Conservation (phyloP, 2,113 vertebrate genomes). For the Protobothrops flavoviridis region DNA sequence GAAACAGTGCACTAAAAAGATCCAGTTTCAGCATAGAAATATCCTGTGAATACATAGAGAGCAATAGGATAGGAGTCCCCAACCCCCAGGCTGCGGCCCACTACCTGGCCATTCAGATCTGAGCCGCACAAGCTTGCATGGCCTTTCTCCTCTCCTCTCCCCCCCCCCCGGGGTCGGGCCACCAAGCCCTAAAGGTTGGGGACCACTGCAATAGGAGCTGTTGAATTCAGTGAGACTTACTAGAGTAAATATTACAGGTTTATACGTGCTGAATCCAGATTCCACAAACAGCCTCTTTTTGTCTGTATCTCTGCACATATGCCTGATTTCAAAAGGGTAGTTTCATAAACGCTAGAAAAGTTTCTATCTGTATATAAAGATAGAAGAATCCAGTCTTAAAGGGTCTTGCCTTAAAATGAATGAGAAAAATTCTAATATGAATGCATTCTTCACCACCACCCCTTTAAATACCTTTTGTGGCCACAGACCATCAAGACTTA, state of each 20-base stretch:
- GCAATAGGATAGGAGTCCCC: not conserved
- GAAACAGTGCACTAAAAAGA: not conserved
- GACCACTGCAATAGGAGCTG: not conserved
- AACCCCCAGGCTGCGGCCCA: too few species aligned
- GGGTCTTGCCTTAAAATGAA: not conserved
- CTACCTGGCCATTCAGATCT: too few species aligned
- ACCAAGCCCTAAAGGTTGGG: too few species aligned
- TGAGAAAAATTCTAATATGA: not conserved
- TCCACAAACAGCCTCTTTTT: not conserved
- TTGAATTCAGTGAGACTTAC: not conserved
- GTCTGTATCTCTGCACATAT: not conserved
- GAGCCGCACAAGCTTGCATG: too few species aligned
- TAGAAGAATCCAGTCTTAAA: not conserved
- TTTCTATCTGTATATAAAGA: not conserved
- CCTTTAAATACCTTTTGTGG: not conserved
- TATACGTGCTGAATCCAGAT: not conserved
- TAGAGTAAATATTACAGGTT: not conserved
- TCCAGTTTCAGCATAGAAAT: not conserved
- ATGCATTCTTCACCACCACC: not conserved
- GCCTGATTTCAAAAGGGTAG: not conserved
- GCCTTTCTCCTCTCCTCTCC: too few species aligned
- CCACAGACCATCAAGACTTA: not conserved
- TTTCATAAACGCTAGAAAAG: not conserved
- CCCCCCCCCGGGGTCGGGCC: too few species aligned
- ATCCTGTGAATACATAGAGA: not conserved